phyloP scores from a whole-genome alignment of 2,113 vertebrate genomes.

The Ptychochromis oligacanthus region DNA sequence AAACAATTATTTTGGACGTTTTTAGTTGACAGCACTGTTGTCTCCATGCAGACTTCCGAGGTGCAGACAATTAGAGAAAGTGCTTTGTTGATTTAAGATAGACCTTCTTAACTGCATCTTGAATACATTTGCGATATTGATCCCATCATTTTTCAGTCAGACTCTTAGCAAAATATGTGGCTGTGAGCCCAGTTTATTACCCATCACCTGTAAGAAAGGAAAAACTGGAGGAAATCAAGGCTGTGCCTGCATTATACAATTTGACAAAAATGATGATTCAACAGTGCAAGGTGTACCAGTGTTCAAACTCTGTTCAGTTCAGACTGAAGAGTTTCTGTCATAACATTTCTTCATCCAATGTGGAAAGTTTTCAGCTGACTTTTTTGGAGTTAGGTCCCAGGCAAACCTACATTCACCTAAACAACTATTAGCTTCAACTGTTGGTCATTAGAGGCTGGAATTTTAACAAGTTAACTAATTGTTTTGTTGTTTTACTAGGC shows the following conservation, averaged over 20 bases:
- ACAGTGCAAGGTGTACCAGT: slow-evolving; percentile 5
- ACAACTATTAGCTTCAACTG: background rate
- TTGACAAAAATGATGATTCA: slow-evolving; percentile 47
- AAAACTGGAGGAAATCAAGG: slow-evolving; percentile 17
- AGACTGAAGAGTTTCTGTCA: slow-evolving; percentile 31
- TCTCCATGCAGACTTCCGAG: background rate
- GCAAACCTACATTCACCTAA: background rate
- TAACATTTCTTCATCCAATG: slow-evolving; percentile 10
- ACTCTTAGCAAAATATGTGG: background rate
- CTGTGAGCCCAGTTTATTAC: slow-evolving; percentile 21
- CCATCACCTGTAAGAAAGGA: slow-evolving; percentile 5
- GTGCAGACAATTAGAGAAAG: background rate
- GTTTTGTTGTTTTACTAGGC: background rate
- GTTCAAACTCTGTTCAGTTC: slow-evolving; percentile 10
- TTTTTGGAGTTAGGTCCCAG: slow-evolving; percentile 17
- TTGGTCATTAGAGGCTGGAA: background rate
- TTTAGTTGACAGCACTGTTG: background rate
- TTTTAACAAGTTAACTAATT: background rate
- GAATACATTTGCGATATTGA: slow-evolving; percentile 24
- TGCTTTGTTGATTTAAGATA: slow-evolving; percentile 12
- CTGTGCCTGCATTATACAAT: slow-evolving; percentile 5
- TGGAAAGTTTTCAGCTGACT: slow-evolving; percentile 6
- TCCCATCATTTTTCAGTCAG: slow-evolving; percentile 12
- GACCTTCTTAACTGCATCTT: slow-evolving; percentile 11
- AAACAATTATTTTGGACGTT: slow-evolving; percentile 10